Evolutionary conservation across 2,113 vertebrate genomes (phyloP), one percentile per base, ranked within the genome.

Genomic region (Stegostoma tigrinum): DNA sequence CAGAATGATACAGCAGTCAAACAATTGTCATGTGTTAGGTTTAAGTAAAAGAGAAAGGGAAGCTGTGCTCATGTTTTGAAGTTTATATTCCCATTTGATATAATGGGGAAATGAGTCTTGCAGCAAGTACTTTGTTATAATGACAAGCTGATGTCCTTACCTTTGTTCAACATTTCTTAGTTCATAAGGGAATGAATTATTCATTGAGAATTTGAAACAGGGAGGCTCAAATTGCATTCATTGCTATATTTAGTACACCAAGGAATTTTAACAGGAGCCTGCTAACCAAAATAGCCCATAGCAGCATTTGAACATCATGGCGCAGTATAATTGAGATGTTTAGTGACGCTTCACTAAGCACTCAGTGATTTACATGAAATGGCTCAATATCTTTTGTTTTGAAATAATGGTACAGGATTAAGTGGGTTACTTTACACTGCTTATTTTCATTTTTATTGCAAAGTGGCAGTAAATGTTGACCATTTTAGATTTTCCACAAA

Each of bases 281-380:
- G 61, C 61, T 5, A 38, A 38, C 61, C 89, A 93, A 93, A 93
- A 93, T 93, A 93, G 61, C 89, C 89, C 61, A 66, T 64, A 67
- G 89, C 89, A 93, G 89, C n/a, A 93, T 67, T 66, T 93, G 89
- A 67, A 93, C n/a, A 64, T 64, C 89, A 66, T 0, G n/a, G 61
- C 34, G 61, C n/a, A 66, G 38, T 93, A 93, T 93, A 93, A 93
- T 66, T 93, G 89, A 66, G 38, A 66, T 67, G 61, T 93, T 45
- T 64, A n/a, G 89, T 23, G 66, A 66, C 10, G 34, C 89, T 93
- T 93, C 89, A 93, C 24, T 67, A 93, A 93, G 61, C 61, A 67
- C 34, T 93, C n/a, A 66, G 30, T n/a, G n/a, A 93, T 93, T 93
- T 66, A 93, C 89, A 67, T 64, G 61, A 66, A 66, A 93, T 93